A percentile compares a stretch with the other conserved stretches of the same genome.
Conservation (phyloP, 37 sponge, comb jelly and placozoan species). For the Beroe forskalii region DNA sequence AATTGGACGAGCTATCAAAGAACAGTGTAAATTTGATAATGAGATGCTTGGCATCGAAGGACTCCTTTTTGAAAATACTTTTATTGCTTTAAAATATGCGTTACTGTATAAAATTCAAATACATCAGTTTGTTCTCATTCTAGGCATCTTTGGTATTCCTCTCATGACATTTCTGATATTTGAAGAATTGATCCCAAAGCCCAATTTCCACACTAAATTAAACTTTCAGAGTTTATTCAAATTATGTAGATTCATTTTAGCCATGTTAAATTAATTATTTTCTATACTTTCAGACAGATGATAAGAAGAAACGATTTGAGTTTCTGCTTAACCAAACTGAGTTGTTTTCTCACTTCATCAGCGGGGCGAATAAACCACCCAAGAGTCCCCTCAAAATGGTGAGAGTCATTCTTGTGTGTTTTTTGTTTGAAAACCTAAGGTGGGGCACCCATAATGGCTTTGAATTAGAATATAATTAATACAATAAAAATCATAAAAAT, state of each 20-base stretch:
- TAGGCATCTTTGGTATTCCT: background rate
- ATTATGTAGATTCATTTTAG: too few species aligned
- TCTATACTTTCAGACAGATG: slow-evolving; percentile 62
- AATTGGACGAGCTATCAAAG: slow-evolving; percentile 39
- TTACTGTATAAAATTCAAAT: background rate
- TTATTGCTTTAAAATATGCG: too few species aligned
- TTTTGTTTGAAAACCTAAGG: too few species aligned
- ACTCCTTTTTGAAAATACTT: too few species aligned
- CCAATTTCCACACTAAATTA: too few species aligned
- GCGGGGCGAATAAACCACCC: slow-evolving; percentile 74
- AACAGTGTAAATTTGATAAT: slow-evolving; percentile 50
- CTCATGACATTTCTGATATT: background rate
- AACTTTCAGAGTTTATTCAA: too few species aligned
- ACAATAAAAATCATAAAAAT: too few species aligned
- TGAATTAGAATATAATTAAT: too few species aligned
- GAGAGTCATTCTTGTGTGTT: too few species aligned
- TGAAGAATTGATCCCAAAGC: too few species aligned
- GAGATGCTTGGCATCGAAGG: slow-evolving; percentile 55
- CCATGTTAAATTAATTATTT: too few species aligned
- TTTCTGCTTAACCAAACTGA: slow-evolving; percentile 96
- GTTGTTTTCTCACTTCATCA: slow-evolving; percentile 91
- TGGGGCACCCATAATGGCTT: too few species aligned
- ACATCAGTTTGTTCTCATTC: background rate
- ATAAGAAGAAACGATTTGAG: slow-evolving; percentile 80
- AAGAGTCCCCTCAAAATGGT: slow-evolving; percentile 84